Evolutionary conservation across 2,797 vertebrate genomes (phyloP).

Genomic region (Eupleurogrammus muticus): DNA sequence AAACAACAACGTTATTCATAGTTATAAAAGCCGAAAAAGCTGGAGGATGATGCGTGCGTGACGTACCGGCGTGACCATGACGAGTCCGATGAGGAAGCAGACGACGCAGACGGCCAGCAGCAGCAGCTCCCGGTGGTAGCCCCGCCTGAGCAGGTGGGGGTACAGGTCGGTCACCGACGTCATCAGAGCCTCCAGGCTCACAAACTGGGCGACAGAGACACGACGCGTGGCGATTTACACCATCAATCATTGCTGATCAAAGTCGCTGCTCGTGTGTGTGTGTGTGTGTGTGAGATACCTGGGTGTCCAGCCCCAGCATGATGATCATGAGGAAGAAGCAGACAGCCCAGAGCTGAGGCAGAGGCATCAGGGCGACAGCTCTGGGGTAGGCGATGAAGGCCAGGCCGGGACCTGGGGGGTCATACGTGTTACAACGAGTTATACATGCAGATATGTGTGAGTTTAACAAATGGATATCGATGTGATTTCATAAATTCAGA

Average conservation of each 20-base stretch:
- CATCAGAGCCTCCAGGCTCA: conserved; percentile 94
- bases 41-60: neutral
- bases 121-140: conserved; percentile 87
- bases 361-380: conserved; percentile 93
- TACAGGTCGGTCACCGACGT: conserved; percentile 91
- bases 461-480: neutral
- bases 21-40: neutral
- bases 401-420: conserved; percentile 88
- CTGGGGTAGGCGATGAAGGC: conserved; percentile 93
- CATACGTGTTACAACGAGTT: neutral
- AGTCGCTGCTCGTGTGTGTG: neutral
- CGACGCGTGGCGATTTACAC: neutral
- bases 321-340: conserved; percentile 97
- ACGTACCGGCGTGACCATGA: conserved; percentile 91
- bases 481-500: neutral
- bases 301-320: conserved; percentile 94
- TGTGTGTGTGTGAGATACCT: conserved; percentile 77
- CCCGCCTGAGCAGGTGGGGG: conserved; percentile 85
- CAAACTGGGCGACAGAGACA: conserved; percentile 82
- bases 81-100: conserved; percentile 89
- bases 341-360: conserved; percentile 92
- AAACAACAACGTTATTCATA: neutral
- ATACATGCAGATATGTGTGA: neutral
- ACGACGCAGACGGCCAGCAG: conserved; percentile 84
- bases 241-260: neutral